phyloP scores from a whole-genome alignment of 2,888 invertebrate species.

The Dynastes tityus region DNA sequence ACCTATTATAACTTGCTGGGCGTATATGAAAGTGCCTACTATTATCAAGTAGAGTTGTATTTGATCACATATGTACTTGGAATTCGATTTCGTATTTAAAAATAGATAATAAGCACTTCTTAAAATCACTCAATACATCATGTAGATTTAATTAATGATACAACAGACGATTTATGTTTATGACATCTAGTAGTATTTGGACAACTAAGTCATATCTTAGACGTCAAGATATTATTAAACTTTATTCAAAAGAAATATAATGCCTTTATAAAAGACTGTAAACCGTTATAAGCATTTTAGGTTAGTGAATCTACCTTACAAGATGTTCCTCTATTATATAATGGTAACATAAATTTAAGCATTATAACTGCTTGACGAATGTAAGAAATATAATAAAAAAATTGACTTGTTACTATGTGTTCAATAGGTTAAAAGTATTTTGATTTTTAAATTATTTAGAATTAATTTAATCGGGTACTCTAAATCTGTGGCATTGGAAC shows the following conservation, averaged over 20 bases:
- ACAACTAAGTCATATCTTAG: background rate
- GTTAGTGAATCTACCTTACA: constrained; percentile 1
- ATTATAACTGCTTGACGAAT: no score
- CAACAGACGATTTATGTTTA: background rate
- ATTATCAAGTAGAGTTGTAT: no score
- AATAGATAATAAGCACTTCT: no score
- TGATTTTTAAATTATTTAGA: no score
- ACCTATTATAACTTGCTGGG: no score
- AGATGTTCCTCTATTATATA: constrained; percentile 1
- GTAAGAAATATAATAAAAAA: constrained; percentile 9
- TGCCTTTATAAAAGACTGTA: constrained; percentile 47
- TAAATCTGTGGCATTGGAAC: no score
- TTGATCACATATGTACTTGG: no score
- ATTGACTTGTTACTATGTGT: background rate
- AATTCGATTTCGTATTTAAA: no score
- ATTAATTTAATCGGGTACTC: no score
- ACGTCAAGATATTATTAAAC: constrained; percentile 1
- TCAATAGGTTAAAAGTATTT: no score
- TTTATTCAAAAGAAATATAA: constrained; percentile 25
- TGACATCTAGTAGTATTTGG: background rate
- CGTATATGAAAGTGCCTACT: no score
- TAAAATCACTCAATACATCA: background rate
- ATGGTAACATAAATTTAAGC: background rate
- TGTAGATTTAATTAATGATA: background rate
- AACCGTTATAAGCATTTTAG: constrained; percentile 30